phyloP scores from a whole-genome alignment of 1,140 invertebrate species.

The Bombus breviceps region DNA sequence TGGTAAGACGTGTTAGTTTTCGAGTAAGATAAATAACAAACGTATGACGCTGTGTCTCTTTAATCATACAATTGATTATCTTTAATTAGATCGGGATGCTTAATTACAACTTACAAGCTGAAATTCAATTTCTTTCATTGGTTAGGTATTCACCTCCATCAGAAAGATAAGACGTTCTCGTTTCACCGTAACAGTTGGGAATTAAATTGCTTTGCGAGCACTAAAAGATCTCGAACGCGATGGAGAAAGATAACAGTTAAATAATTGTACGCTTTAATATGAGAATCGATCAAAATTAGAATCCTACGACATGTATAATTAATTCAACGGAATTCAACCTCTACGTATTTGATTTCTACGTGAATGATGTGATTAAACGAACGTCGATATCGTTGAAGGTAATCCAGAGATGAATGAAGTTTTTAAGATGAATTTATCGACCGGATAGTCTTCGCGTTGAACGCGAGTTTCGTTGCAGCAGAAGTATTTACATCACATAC shows the following conservation, averaged over 20 bases:
- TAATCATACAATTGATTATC: too few relatives aligned
- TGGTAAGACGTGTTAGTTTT: neutral
- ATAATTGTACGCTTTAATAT: neutral
- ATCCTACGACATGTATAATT: neutral
- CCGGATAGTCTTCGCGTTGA: neutral
- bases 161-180: too few relatives aligned
- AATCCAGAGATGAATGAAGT: too few relatives aligned
- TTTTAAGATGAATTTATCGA: neutral
- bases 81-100: too few relatives aligned
- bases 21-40: neutral
- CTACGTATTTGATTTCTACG: neutral
- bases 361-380: too few relatives aligned
- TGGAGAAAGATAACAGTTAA: neutral
- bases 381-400: too few relatives aligned
- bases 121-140: neutral
- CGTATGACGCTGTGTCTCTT: too few relatives aligned
- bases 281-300: neutral
- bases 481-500: neutral
- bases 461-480: neutral
- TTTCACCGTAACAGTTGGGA: too few relatives aligned
- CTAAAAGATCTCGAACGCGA: too few relatives aligned
- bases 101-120: neutral
- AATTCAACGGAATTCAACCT: neutral
- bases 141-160: too few relatives aligned
- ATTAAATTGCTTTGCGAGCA: too few relatives aligned